Base-by-base conservation (phyloP, 2,797 vertebrate genomes). In the Loris lydekkerianus region DNA sequence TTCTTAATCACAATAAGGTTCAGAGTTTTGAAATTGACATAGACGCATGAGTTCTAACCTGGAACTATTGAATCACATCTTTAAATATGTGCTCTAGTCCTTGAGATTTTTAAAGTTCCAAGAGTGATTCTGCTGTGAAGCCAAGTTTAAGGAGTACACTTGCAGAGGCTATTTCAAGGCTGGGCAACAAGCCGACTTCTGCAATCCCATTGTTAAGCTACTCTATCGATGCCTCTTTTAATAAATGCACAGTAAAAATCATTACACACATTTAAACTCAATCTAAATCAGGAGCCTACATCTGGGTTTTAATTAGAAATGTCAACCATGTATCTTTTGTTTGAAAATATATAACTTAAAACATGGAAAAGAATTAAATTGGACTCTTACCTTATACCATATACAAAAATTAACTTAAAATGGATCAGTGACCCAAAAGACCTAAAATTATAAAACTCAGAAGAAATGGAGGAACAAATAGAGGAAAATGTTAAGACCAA, bases 301-400 rank as follows among this genome's bases (percentile, higher is more conserved):
- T 80, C 27, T 81, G 23, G 14, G 13, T 88, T 94, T 92, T 89
- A 81, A 58, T 10, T 63, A 23, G 37, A 96, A 92, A 95, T 70
- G 27, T 82, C 37, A 89, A 56, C 4, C 10, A 37, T 34, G 8
- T 75, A 65, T 34, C 46, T 76, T 91, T 67, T 90, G 7, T 76
- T 95, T 92, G 82, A 95, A 73, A 96, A 27, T 17, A 73, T 56
- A 43, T 29, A 34, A 80, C 17, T 89, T 94, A 88, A 87, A 65
- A 85, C 17, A n/a, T 46, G 37, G 10, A 58, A 81, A 87, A 92
- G 49, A 93, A 76, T 9, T 0, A 93, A 84, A 10, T 18, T 94
- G 40, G 65, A 58, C 7, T 25, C 25, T 84, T 56, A 88, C 11
- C n/a, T 86, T 70, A 85, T 0, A 46, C 9, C 5, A 43, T 23